Conservation (phyloP, 2,888 invertebrate genomes). For the Notodonta ziczac region DNA sequence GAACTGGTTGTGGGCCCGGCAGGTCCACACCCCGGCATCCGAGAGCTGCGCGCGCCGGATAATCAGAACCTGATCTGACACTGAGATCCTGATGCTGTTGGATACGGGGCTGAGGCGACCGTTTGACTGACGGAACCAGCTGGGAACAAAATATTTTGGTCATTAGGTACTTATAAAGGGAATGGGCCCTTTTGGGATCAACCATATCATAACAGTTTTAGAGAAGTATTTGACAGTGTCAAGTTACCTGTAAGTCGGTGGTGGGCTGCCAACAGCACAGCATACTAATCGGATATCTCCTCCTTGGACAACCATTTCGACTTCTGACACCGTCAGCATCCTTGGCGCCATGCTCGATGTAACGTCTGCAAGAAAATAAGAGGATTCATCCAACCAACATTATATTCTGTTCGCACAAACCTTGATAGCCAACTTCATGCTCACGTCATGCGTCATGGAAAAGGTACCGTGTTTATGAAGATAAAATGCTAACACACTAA, state of each 20-base stretch:
- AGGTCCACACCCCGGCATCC: conserved; percentile 90
- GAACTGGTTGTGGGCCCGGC: conserved; percentile 89
- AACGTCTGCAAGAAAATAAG: conserved; percentile 50
- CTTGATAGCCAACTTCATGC: neutral
- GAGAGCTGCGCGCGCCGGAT: conserved; percentile 86
- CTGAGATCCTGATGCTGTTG: conserved; percentile 85
- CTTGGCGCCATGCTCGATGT: conserved; percentile 87
- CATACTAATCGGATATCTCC: conserved; percentile 88
- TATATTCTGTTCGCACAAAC: neutral
- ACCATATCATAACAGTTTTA: no score
- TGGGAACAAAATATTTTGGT: conserved; percentile 38
- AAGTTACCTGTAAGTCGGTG: conserved; percentile 87
- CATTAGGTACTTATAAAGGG: no score
- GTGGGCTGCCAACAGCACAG: conserved; percentile 88
- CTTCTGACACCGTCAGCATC: conserved; percentile 88
- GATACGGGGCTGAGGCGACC: conserved; percentile 86
- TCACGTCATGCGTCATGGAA: no score
- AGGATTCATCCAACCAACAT: neutral
- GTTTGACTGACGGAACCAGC: conserved; percentile 85
- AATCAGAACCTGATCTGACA: conserved; percentile 87
- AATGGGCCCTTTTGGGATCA: neutral
- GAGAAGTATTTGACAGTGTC: no score
- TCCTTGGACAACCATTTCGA: conserved; percentile 86
- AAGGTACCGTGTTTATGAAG: no score
- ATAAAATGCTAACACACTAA: no score